These are phyloP conservation scores for Hedychridium roseum DNA, from an alignment of 2,888 invertebrate genomes.

Conservation along the genomic window DNA sequence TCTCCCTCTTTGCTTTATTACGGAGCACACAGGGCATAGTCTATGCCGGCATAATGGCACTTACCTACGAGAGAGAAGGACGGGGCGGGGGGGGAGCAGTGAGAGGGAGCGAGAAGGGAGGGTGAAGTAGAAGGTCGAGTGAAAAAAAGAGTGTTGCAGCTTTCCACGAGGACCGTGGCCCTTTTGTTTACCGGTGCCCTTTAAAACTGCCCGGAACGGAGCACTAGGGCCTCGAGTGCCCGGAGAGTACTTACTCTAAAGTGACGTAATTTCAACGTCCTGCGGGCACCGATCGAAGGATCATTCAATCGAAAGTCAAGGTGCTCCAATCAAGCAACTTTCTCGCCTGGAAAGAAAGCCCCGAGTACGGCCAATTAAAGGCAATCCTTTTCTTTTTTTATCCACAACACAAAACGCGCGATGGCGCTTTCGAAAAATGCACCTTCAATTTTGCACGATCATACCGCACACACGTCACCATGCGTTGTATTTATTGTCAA, in stretches of 20 bases:
- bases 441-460: no score
- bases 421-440: no score
- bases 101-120: conserved; percentile 15
- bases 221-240: neutral
- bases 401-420: no score
- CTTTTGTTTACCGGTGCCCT: conserved; percentile 38
- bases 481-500: no score
- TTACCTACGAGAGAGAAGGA: conserved; percentile 41
- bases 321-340: conserved; percentile 7
- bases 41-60: conserved; percentile 56
- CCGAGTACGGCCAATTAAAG: no score
- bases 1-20: conserved; percentile 46
- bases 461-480: no score
- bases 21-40: conserved; percentile 49
- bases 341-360: no score
- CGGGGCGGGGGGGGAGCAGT: conserved; percentile 20
- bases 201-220: conserved; percentile 28
- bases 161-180: conserved; percentile 35
- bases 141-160: conserved; percentile 49
- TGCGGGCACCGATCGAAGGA: conserved; percentile 24
- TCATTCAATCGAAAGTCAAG: conserved; percentile 17
- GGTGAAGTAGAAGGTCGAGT: conserved; percentile 3
- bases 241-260: conserved; percentile 2
- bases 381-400: no score
- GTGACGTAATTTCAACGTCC: conserved; percentile 7